Evolutionary conservation across 2,797 vertebrate genomes (phyloP).

Genomic region (Aeoliscus strigatus): DNA sequence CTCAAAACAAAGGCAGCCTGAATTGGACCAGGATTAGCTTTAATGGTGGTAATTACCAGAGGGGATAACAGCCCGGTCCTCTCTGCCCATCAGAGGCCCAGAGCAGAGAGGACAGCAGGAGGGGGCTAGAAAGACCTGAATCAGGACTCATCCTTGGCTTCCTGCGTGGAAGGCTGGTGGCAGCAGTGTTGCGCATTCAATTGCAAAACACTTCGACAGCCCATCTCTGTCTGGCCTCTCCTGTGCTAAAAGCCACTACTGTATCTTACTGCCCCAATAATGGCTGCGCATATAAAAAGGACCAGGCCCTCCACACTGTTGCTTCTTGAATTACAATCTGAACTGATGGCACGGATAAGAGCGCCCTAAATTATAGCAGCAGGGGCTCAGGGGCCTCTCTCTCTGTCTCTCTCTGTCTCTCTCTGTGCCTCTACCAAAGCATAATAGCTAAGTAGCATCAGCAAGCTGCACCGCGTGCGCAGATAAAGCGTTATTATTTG

Average conservation of each 20-base stretch:
- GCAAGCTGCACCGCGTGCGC: slow-evolving; percentile 49
- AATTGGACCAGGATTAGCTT: slow-evolving; percentile 76
- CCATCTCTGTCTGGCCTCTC: slow-evolving; percentile 75
- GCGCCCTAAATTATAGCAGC: slow-evolving; percentile 74
- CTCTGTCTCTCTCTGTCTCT: slow-evolving; percentile 29
- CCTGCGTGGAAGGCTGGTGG: slow-evolving; percentile 63
- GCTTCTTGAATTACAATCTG: slow-evolving; percentile 81
- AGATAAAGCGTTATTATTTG: slow-evolving; percentile 72
- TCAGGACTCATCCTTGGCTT: slow-evolving; percentile 49
- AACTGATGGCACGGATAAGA: slow-evolving; percentile 76
- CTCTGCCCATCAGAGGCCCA: slow-evolving; percentile 68
- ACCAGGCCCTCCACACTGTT: slow-evolving; percentile 68
- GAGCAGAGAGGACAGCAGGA: slow-evolving; percentile 71
- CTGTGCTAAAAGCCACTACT: slow-evolving; percentile 78
- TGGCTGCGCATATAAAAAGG: slow-evolving; percentile 70
- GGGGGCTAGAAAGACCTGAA: slow-evolving; percentile 50
- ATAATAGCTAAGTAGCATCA: slow-evolving; percentile 53
- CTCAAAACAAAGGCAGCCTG: slow-evolving; percentile 80
- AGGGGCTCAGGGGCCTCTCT: slow-evolving; percentile 52
- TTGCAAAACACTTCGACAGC: slow-evolving; percentile 82
- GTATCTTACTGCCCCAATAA: slow-evolving; percentile 77
- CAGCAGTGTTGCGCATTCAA: slow-evolving; percentile 78
- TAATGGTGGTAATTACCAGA: slow-evolving; percentile 79
- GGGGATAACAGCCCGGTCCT: slow-evolving; percentile 72
- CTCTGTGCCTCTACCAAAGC: slow-evolving; percentile 33